These are phyloP conservation scores for Steinernema scapterisci DNA, from an alignment of 2,888 invertebrate genomes.

Conservation along the genomic window DNA sequence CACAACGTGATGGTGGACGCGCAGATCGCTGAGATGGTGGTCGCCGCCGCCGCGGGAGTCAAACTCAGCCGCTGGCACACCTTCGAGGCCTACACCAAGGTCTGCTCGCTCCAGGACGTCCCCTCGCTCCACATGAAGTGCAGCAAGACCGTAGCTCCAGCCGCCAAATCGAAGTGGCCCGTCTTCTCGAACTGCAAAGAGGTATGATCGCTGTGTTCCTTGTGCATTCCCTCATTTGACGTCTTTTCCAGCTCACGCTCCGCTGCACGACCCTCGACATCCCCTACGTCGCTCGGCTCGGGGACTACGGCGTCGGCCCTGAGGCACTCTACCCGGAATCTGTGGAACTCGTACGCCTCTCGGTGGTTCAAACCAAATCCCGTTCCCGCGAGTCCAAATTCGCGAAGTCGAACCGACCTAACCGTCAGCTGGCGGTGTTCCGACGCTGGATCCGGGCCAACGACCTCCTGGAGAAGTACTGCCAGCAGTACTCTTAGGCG, in stretches of 20 bases:
- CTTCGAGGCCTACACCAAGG: constrained; percentile 41
- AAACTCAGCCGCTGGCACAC: constrained; percentile 44
- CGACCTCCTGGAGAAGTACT: constrained; percentile 42
- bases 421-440: constrained; percentile 44
- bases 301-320: constrained; percentile 38
- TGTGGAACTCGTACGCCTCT: constrained; percentile 38
- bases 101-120: constrained; percentile 37
- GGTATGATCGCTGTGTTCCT: constrained; percentile 28
- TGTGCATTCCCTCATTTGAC: not conserved
- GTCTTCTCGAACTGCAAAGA: constrained; percentile 38
- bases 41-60: constrained; percentile 41
- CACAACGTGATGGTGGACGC: constrained; percentile 33
- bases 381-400: constrained; percentile 14
- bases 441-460: constrained; percentile 40
- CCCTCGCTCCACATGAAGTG: constrained; percentile 45
- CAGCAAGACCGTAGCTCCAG: constrained; percentile 25
- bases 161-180: constrained; percentile 24
- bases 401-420: constrained; percentile 37
- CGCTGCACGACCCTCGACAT: constrained; percentile 1
- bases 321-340: constrained; percentile 34
- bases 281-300: constrained; percentile 37
- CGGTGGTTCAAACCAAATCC: constrained; percentile 34
- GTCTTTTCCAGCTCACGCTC: constrained; percentile 37
- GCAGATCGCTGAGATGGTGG: constrained; percentile 37
- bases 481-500: constrained; percentile 36